These are phyloP conservation scores for Sturnira hondurensis DNA, from an alignment of 2,113 vertebrate genomes.

Conservation along the genomic window DNA sequence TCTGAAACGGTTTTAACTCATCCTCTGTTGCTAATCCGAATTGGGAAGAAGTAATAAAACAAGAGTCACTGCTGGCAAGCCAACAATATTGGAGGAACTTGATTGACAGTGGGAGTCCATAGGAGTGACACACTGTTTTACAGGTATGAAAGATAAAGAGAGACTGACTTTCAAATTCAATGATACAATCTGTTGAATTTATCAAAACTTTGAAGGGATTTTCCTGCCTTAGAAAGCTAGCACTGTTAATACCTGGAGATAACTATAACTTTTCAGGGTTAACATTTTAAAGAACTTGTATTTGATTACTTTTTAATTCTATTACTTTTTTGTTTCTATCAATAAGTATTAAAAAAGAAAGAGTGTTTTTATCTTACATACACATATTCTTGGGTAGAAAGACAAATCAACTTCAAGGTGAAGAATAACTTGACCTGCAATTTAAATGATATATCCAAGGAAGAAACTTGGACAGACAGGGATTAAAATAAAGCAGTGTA, in stretches of 20 bases:
- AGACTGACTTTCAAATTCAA: not conserved
- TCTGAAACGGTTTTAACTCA: not conserved
- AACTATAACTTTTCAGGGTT: not conserved
- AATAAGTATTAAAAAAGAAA: not conserved
- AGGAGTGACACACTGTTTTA: not conserved
- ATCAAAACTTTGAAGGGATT: not conserved
- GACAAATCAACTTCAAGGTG: not conserved
- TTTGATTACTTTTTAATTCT: not conserved
- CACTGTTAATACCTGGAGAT: not conserved
- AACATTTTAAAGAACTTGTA: not conserved
- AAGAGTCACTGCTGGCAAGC: not conserved
- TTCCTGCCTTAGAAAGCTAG: not conserved
- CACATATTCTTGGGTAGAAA: not conserved
- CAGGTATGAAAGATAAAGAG: not conserved
- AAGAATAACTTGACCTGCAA: not conserved
- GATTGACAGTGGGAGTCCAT: not conserved
- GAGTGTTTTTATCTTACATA: not conserved
- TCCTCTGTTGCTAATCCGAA: not conserved
- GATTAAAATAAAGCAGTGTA: constrained; percentile 1
- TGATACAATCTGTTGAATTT: constrained; percentile 5
- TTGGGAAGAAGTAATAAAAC: not conserved
- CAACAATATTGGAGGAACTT: too few relatives aligned
- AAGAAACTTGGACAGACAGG: not conserved
- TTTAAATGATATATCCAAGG: not conserved
- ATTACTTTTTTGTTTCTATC: not conserved